Evolutionary conservation across 2,113 vertebrate genomes (phyloP).

Genomic region (Anser cygnoides): DNA sequence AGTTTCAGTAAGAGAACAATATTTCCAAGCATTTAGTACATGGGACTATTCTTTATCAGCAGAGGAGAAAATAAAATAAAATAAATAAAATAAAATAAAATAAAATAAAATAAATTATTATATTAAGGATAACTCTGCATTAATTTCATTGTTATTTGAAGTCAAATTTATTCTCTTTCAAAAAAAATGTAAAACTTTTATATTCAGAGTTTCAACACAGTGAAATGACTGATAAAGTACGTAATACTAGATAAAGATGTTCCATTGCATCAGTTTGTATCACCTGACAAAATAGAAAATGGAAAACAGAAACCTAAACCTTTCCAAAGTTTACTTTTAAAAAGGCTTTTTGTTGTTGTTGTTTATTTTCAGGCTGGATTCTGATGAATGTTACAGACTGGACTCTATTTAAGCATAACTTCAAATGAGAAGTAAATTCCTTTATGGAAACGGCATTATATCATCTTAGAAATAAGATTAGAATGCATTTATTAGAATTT

Average conservation of each 20-base stretch:
- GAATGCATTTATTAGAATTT: background rate
- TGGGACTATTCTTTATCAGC: background rate
- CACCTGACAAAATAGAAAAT: background rate
- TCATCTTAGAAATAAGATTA: background rate
- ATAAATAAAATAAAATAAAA: too few relatives aligned
- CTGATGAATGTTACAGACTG: background rate
- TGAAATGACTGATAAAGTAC: background rate
- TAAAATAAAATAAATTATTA: background rate
- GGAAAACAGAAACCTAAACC: background rate
- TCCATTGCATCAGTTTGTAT: background rate
- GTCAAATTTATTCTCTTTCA: conserved; percentile 22
- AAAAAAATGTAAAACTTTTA: background rate
- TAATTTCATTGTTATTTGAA: conserved; percentile 15
- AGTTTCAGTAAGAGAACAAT: background rate
- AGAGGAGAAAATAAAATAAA: too few relatives aligned
- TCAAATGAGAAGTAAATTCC: background rate
- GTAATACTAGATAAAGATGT: background rate
- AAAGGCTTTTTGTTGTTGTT: background rate
- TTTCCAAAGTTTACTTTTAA: background rate
- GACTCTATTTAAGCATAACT: background rate
- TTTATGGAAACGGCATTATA: background rate
- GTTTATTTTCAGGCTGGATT: background rate
- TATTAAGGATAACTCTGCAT: background rate
- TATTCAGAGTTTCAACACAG: background rate
- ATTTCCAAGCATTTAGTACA: background rate